These are phyloP conservation scores for Bungarus multicinctus DNA, from an alignment of 2,113 vertebrate species.

Conservation along the genomic window DNA sequence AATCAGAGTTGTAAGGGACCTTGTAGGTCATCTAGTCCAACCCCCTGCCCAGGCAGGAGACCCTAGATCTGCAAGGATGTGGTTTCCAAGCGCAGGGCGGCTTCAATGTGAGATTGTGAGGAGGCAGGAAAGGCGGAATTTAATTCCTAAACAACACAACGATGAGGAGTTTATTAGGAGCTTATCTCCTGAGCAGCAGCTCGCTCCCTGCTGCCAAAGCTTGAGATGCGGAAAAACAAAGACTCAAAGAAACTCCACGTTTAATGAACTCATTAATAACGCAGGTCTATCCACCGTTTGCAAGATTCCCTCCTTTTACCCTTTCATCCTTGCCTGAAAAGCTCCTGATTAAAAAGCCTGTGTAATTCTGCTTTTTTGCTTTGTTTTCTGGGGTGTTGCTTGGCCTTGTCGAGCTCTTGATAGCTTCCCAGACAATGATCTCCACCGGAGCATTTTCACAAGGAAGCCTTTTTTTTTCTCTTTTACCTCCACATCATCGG, in stretches of 20 bases:
- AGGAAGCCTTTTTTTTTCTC: background rate
- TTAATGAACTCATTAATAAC: background rate
- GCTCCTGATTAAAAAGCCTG: background rate
- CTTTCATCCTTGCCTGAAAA: background rate
- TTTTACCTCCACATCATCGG: background rate
- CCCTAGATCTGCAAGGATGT: background rate
- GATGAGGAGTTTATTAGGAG: background rate
- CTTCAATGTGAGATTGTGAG: background rate
- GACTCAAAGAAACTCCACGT: background rate
- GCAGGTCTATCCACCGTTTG: background rate
- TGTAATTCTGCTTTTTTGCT: background rate
- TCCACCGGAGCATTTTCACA: background rate
- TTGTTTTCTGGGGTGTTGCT: background rate
- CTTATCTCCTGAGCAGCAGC: background rate
- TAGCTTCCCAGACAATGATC: background rate
- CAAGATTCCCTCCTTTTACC: background rate
- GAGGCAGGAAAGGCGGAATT: background rate
- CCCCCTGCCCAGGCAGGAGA: too few species aligned
- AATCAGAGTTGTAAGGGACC: too few species aligned
- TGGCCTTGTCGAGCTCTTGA: background rate
- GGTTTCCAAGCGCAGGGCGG: background rate
- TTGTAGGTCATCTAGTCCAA: too few species aligned
- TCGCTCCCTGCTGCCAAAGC: background rate
- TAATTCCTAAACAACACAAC: background rate
- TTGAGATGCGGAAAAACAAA: background rate